phyloP scores from a whole-genome alignment of 2,888 invertebrate genomes.

The Eurois occulta region DNA sequence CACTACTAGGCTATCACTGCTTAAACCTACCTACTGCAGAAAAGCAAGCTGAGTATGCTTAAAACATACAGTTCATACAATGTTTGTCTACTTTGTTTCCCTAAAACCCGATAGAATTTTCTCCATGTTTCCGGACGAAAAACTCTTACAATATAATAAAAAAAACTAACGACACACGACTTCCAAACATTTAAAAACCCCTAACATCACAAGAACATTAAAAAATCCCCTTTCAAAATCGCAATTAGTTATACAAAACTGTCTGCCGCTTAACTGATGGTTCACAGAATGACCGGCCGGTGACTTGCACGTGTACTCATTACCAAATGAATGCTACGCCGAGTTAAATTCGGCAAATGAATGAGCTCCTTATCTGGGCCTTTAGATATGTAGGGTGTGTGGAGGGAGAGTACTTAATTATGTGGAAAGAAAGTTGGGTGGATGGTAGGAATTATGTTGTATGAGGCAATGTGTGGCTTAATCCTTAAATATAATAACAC shows the following conservation, averaged over 20 bases:
- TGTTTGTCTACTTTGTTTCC: background rate
- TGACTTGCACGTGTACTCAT: conserved; percentile 68
- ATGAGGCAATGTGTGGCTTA: background rate
- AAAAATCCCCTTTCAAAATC: conserved; percentile 62
- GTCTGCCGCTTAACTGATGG: conserved; percentile 65
- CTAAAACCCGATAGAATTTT: background rate
- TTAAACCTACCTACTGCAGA: background rate
- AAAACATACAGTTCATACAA: background rate
- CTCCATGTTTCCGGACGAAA: background rate
- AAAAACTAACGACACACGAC: background rate
- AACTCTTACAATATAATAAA: background rate
- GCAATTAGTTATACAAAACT: conserved; percentile 66
- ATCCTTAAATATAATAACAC: background rate
- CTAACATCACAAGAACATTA: conserved; percentile 22
- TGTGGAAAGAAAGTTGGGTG: conserved; percentile 39
- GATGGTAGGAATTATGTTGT: conserved; percentile 7
- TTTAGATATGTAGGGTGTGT: conserved; percentile 33
- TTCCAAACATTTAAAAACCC: conserved; percentile 13
- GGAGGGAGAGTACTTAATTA: conserved; percentile 40
- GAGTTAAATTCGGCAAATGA: conserved; percentile 54
- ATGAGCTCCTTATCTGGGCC: conserved; percentile 54
- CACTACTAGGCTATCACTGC: no score
- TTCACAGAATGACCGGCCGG: conserved; percentile 59
- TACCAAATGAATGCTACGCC: conserved; percentile 62
- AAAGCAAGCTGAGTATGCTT: background rate